phyloP scores from a whole-genome alignment of 2,888 invertebrate species.

The Tethea ocularis region DNA sequence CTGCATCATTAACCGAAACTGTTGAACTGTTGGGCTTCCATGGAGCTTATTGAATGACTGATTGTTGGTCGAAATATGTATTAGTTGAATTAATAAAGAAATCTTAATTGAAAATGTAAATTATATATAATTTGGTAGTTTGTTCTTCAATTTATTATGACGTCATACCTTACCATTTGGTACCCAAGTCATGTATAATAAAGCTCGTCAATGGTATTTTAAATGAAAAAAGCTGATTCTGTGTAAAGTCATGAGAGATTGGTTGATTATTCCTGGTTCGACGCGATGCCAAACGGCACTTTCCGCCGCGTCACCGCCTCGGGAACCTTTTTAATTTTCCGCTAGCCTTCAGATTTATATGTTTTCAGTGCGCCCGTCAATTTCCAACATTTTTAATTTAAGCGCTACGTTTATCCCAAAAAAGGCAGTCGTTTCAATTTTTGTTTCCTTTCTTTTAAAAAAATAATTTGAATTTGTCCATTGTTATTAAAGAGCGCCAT shows the following conservation, averaged over 20 bases:
- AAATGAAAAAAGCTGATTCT: constrained; percentile 42
- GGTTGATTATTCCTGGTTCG: constrained; percentile 54
- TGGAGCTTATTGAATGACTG: background rate
- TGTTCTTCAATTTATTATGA: no score
- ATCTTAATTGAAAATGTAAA: no score
- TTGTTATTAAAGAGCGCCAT: constrained; percentile 28
- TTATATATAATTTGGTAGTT: constrained; percentile 2
- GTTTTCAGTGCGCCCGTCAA: constrained; percentile 74
- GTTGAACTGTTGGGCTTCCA: constrained; percentile 21
- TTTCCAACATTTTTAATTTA: constrained; percentile 77
- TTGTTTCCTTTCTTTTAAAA: constrained; percentile 46
- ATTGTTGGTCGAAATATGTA: background rate
- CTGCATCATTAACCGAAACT: constrained; percentile 70
- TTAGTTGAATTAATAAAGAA: constrained; percentile 25
- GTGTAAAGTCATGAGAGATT: constrained; percentile 53
- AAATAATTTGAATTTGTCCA: constrained; percentile 32
- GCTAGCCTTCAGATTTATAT: constrained; percentile 78
- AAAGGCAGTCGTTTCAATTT: constrained; percentile 60
- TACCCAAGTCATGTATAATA: no score
- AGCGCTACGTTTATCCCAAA: constrained; percentile 64
- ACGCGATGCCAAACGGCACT: constrained; percentile 43
- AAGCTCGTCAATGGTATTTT: constrained; percentile 31
- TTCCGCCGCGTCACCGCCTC: constrained; percentile 50
- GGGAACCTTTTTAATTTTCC: constrained; percentile 79
- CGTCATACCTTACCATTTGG: no score